Evolutionary conservation across 2,797 vertebrate genomes (phyloP), one percentile per base, ranked within the genome.

Genomic region (Lophius americanus): DNA sequence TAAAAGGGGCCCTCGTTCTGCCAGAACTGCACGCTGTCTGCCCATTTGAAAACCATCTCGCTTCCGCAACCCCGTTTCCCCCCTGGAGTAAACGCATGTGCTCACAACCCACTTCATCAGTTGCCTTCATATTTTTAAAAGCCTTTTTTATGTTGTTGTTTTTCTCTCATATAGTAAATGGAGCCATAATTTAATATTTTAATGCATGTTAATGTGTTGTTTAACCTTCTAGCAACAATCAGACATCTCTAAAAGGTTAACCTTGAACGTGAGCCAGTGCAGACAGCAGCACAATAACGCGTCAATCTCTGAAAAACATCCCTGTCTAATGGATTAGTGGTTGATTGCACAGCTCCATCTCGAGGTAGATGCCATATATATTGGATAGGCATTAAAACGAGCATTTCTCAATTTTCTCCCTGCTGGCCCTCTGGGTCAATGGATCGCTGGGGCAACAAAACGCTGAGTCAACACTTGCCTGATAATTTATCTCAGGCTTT

Each of bases 361-460:
- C 92, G 89, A 94, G 94, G 93, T 93, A 93, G 94, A 95, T 93
- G 94, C 95, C 90, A 88, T 95, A 95, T 96, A 95, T 96, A 96
- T 97, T 94, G 95, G 95, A 95, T 93, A 95, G 94, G 94, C 95
- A 96, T 96, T 96, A 96, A 96, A 96, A 95, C 89, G 81, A 94
- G 93, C 95, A 94, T 96, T 96, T 95, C 95, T 96, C 95, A 94
- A 94, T 95, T 96, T 95, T 95, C 94, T 95, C 92, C 85, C 91
- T 91, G 89, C 91, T 89, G 70, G 93, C 94, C 94, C 94, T 95
- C 92, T 89, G 95, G 95, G 95, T 96, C 96, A 96, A 95, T 94
- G 95, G 94, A 96, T 95, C 93, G 95, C 93, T 88, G 83, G 91
- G 94, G 91, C 93, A 91, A 90, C 88, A 92, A 93, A 94, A 84